These are phyloP conservation scores for Morone chrysops DNA, from an alignment of 2,113 vertebrate species.

Conservation along the genomic window DNA sequence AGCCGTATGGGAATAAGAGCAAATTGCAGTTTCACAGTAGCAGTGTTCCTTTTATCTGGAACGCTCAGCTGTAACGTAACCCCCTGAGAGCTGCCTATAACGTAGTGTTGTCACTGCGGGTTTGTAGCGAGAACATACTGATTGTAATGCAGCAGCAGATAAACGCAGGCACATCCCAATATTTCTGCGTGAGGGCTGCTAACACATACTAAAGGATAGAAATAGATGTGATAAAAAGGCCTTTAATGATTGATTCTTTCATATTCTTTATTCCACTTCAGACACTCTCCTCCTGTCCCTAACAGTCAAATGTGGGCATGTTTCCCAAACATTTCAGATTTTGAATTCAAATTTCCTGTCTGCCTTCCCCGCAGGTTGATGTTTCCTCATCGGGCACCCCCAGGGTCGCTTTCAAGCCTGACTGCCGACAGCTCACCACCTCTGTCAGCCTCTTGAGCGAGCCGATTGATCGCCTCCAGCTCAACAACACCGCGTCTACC, in stretches of 20 bases:
- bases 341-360: slow-evolving; percentile 38
- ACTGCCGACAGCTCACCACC: slow-evolving; percentile 62
- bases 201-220: neutral
- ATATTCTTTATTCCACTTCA: slow-evolving; percentile 10
- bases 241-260: slow-evolving; percentile 32
- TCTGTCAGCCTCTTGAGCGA: slow-evolving; percentile 70
- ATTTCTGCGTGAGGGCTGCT: neutral
- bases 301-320: slow-evolving; percentile 22
- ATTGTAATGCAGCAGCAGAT: slow-evolving; percentile 47
- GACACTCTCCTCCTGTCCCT: neutral
- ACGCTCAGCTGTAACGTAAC: slow-evolving; percentile 34
- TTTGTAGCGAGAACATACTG: slow-evolving; percentile 15
- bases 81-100: slow-evolving; percentile 38
- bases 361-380: slow-evolving; percentile 76
- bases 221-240: slow-evolving; percentile 11
- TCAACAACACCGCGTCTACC: slow-evolving; percentile 54
- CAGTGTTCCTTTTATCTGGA: slow-evolving; percentile 41
- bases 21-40: slow-evolving; percentile 49
- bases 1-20: slow-evolving; percentile 55
- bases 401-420: slow-evolving; percentile 74
- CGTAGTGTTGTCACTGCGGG: slow-evolving; percentile 34
- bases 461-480: slow-evolving; percentile 48
- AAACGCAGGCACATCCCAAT: neutral
- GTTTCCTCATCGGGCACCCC: slow-evolving; percentile 66
- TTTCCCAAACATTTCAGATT: slow-evolving; percentile 42